Base-by-base conservation (phyloP, 2,888 invertebrate species). In the Leucoma salicis region DNA sequence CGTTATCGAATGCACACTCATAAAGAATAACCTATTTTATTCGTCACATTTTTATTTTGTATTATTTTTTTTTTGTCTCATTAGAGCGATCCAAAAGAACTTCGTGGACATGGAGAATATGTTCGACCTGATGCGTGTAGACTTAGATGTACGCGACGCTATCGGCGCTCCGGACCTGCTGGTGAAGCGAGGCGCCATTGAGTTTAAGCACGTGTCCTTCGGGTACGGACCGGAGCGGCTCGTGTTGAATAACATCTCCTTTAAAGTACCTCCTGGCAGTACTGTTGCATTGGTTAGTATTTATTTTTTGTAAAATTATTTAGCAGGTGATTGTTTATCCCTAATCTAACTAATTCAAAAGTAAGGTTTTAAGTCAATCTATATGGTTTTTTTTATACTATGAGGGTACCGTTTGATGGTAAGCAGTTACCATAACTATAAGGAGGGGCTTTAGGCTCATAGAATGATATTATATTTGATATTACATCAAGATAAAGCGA, bases 91-190 rank as follows among this genome's bases (percentile, higher is more conserved):
- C 46, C 99, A 99, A 76, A 97, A 96, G 88, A 97, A 98, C 72
- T 99, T 99, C 71, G 94, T 99, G 12, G 99, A 99, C 73, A 99
- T 99, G 99, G 99, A 99, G 82, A 99, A 99, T 80, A 99, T 99
- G 99, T 97, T 99, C 76, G 98, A 99, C 61, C 82, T 99, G 49
- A 90, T 99, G 66, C 92, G 95, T 27, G 96, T 97, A 68, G 93
- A 95, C 31, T 93, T 95, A 39, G 98, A 99, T 89, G 93, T 99
- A 14, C 90, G 93, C 2, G 98, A 99, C 83, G 93, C 93, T 0
- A 92, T 94, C 0, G 94, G 95, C 39, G 97, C 98, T 6, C 92
- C 92, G 0, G 92, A 93, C 0, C 78, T 99, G 34, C 61, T 90
- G 2, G 85, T 96, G 7, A 91, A 92, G 31, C 92, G 92, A 39